Evolutionary conservation across 2,113 vertebrate species (phyloP).

Genomic region (Thalassoma bifasciatum): DNA sequence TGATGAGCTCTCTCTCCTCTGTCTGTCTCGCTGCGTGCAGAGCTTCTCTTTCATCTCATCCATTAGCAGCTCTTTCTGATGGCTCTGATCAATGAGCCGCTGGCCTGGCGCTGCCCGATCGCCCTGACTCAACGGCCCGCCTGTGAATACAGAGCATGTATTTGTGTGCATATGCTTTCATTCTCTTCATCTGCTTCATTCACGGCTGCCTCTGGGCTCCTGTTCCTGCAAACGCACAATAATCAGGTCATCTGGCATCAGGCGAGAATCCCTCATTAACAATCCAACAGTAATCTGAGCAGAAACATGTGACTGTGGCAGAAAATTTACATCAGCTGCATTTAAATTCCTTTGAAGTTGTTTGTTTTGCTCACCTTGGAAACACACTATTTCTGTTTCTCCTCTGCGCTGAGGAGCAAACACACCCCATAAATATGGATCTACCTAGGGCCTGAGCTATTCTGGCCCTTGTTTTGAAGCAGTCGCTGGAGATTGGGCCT

Average conservation of each 20-base stretch:
- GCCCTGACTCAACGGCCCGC: conserved; percentile 11
- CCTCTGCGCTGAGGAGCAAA: conserved; percentile 73
- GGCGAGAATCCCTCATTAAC: conserved; percentile 66
- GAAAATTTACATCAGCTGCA: conserved; percentile 73
- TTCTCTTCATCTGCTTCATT: conserved; percentile 8
- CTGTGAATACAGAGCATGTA: neutral
- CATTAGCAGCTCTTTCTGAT: conserved; percentile 33
- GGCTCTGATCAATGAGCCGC: conserved; percentile 35
- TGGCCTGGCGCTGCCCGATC: conserved; percentile 40
- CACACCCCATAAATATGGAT: conserved; percentile 82
- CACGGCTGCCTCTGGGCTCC: conserved; percentile 26
- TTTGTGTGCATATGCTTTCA: conserved; percentile 21
- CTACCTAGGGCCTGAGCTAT: conserved; percentile 74
- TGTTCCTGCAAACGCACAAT: conserved; percentile 61
- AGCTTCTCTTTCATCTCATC: conserved; percentile 55
- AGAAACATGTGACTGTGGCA: conserved; percentile 67
- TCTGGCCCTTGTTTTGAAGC: conserved; percentile 78
- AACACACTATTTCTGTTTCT: conserved; percentile 77
- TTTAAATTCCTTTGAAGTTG: conserved; percentile 82
- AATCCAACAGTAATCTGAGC: conserved; percentile 60
- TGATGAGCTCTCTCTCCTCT: conserved; percentile 2
- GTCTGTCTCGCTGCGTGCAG: neutral
- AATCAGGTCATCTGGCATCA: conserved; percentile 74
- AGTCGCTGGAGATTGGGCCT: conserved; percentile 75
- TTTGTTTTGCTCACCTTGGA: conserved; percentile 83